phyloP scores from a whole-genome alignment of 2,113 vertebrate species.

The Rhinolophus sinicus region DNA sequence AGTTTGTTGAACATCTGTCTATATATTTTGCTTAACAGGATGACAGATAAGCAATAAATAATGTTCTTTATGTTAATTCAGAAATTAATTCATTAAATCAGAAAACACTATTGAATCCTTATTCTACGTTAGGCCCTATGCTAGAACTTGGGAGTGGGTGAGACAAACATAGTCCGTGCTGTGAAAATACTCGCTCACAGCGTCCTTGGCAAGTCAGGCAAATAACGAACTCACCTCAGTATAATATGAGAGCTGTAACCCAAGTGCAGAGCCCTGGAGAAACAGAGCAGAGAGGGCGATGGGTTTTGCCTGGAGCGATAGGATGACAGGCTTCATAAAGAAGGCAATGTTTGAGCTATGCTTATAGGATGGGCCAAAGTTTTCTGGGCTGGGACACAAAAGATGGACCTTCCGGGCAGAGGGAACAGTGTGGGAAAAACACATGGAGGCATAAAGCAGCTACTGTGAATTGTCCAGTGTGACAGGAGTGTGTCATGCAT shows the following conservation, averaged over 20 bases:
- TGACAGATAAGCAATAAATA: slow-evolving; percentile 12
- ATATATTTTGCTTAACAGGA: slow-evolving; percentile 2
- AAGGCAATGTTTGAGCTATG: not conserved
- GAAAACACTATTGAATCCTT: slow-evolving; percentile 28
- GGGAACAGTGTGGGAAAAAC: not conserved
- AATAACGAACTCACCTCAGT: not conserved
- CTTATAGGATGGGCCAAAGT: not conserved
- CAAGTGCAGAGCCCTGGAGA: not conserved
- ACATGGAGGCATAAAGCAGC: not conserved
- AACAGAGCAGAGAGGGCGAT: not conserved
- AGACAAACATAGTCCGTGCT: not conserved
- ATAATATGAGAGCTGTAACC: not conserved
- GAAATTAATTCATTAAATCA: slow-evolving; percentile 44
- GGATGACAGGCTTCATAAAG: not conserved
- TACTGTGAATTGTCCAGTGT: not conserved
- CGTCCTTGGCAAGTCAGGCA: not conserved
- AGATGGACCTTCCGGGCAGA: not conserved
- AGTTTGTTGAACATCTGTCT: not conserved
- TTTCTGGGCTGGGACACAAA: not conserved
- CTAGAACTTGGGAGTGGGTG: not conserved
- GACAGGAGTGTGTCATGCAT: not conserved
- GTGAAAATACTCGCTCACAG: not conserved
- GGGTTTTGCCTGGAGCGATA: not conserved
- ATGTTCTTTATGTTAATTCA: slow-evolving; percentile 37
- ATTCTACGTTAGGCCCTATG: not conserved